A percentile compares a stretch with the other conserved stretches of the same genome.
Conservation (phyloP, 2,797 vertebrate genomes). For the Malurus leucopterus region DNA sequence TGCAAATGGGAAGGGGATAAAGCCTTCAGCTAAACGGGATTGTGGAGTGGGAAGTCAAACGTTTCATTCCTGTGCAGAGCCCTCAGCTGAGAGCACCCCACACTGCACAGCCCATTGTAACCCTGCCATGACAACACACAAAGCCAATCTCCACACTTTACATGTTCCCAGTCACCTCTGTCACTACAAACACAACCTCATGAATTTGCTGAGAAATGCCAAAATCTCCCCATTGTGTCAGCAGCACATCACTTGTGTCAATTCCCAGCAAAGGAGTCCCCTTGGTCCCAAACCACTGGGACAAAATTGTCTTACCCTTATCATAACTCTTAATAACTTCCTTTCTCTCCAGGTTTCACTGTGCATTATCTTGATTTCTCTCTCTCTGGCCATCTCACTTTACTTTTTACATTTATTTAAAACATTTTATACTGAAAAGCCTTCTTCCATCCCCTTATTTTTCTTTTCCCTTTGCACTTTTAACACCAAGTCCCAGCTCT, state of each 20-base stretch:
- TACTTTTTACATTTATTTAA: not conserved
- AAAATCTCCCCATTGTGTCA: not conserved
- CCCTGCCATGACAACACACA: rapidly evolving
- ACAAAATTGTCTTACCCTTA: not conserved
- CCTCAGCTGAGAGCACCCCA: not conserved
- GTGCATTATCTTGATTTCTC: not conserved
- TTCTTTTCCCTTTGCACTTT: not conserved
- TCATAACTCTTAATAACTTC: not conserved
- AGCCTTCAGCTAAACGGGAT: rapidly evolving
- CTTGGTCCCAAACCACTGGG: not conserved
- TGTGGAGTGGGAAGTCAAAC: not conserved
- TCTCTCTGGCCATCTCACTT: not conserved
- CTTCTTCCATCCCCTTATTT: not conserved
- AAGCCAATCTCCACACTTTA: not conserved
- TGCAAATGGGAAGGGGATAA: conserved; percentile 41
- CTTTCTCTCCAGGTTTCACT: not conserved
- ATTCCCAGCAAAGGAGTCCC: not conserved
- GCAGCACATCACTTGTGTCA: not conserved
- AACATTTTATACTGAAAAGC: not conserved
- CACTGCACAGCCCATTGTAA: not conserved
- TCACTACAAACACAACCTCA: not conserved
- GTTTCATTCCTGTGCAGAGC: not conserved
- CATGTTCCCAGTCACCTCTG: not conserved
- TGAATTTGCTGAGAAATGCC: not conserved
- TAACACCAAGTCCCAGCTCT: not conserved